phyloP scores from a whole-genome alignment of 2,888 invertebrate species.

The Drosophila subsilvestris region DNA sequence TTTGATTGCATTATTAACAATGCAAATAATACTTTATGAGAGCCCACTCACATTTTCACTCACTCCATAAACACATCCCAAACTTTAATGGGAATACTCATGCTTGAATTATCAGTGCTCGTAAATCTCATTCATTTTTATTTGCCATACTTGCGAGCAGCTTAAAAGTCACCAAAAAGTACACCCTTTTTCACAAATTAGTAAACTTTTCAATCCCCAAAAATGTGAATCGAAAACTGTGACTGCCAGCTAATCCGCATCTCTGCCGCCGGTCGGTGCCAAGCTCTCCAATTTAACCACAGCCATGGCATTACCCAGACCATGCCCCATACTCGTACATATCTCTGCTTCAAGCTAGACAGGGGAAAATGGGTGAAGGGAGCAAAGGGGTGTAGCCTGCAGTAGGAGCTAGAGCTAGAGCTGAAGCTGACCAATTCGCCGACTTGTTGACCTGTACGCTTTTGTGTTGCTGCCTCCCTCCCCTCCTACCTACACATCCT shows the following conservation, averaged over 20 bases:
- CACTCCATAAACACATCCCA: no score
- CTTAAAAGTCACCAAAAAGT: neutral
- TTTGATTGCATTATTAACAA: no score
- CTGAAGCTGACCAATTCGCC: constrained; percentile 43
- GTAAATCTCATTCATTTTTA: neutral
- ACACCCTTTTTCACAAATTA: constrained; percentile 29
- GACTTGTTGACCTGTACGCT: constrained; percentile 51
- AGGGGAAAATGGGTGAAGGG: neutral
- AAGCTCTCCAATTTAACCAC: constrained; percentile 34
- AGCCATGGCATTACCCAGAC: constrained; percentile 28
- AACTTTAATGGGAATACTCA: no score
- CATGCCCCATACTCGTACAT: neutral
- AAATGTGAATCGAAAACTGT: constrained; percentile 44
- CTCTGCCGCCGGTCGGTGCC: neutral
- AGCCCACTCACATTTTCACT: no score
- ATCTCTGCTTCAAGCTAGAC: constrained; percentile 4
- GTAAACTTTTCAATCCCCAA: constrained; percentile 34
- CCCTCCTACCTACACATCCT: neutral
- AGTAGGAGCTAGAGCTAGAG: neutral
- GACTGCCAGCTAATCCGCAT: constrained; percentile 36
- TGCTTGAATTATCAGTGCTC: no score
- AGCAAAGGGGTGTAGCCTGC: neutral
- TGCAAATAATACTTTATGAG: no score
- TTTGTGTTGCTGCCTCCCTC: constrained; percentile 38
- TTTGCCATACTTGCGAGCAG: neutral